phyloP scores from a whole-genome alignment of 2,888 invertebrate genomes.

The Seira ritae region DNA sequence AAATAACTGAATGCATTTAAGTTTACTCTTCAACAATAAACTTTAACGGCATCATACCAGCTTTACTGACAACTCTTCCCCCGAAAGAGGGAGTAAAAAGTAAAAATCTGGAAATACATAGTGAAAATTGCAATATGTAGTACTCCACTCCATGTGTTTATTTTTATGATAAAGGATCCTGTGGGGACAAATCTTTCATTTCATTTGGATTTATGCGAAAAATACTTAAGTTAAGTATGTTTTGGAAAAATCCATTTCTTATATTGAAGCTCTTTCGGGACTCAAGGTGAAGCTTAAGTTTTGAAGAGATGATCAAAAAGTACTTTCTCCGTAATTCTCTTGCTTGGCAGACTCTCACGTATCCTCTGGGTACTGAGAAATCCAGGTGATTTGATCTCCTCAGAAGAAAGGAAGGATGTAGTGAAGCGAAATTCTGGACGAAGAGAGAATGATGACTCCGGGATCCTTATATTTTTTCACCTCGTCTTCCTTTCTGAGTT shows the following conservation, averaged over 20 bases:
- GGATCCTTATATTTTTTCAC: neutral
- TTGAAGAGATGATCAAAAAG: neutral
- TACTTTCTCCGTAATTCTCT: neutral
- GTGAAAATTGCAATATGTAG: too few species aligned
- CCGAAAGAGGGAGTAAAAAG: too few species aligned
- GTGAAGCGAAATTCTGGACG: neutral
- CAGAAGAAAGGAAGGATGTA: neutral
- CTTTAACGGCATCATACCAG: neutral
- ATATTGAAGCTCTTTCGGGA: neutral
- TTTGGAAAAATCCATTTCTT: neutral
- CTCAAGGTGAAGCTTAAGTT: neutral
- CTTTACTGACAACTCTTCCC: too few species aligned
- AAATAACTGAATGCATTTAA: neutral
- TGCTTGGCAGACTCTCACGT: neutral
- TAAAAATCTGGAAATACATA: too few species aligned
- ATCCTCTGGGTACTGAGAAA: neutral
- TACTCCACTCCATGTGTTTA: neutral
- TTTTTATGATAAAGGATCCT: neutral
- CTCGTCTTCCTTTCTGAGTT: neutral
- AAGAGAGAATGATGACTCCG: neutral
- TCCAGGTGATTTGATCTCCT: neutral
- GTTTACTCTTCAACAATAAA: slow-evolving; percentile 12
- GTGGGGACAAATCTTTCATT: neutral
- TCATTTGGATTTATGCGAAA: neutral
- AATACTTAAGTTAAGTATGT: neutral